Conservation (phyloP, 2,113 vertebrate species). For the Pavo muticus region DNA sequence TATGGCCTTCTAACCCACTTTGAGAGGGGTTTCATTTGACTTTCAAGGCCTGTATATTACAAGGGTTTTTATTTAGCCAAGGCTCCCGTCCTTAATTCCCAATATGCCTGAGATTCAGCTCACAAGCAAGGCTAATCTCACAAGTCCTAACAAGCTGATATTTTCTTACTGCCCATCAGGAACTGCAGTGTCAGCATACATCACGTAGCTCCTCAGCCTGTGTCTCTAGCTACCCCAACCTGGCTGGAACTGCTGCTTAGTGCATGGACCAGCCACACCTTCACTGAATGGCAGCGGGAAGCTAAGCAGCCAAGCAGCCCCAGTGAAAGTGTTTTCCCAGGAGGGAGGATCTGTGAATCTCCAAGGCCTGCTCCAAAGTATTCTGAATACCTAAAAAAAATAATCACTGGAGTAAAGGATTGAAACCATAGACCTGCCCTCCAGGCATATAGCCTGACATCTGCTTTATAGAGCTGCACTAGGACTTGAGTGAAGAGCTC, state of each 20-base stretch:
- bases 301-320: background rate
- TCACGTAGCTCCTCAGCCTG: background rate
- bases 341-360: background rate
- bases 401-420: background rate
- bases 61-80: background rate
- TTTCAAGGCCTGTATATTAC: background rate
- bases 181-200: background rate
- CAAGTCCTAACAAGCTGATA: background rate
- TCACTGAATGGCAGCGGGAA: accelerated
- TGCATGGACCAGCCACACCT: background rate
- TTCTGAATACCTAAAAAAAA: background rate
- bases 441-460: background rate
- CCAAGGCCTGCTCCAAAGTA: background rate
- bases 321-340: accelerated
- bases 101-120: background rate
- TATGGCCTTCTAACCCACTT: background rate
- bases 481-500: background rate
- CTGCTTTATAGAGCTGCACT: background rate
- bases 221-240: background rate
- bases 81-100: background rate
- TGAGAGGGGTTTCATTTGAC: background rate
- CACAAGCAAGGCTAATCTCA: background rate
- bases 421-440: background rate
- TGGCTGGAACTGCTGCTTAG: background rate
- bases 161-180: background rate